Evolutionary conservation across 2,113 vertebrate species (phyloP), one percentile per base, ranked within the genome.

Genomic region (Salvelinus alpinus): DNA sequence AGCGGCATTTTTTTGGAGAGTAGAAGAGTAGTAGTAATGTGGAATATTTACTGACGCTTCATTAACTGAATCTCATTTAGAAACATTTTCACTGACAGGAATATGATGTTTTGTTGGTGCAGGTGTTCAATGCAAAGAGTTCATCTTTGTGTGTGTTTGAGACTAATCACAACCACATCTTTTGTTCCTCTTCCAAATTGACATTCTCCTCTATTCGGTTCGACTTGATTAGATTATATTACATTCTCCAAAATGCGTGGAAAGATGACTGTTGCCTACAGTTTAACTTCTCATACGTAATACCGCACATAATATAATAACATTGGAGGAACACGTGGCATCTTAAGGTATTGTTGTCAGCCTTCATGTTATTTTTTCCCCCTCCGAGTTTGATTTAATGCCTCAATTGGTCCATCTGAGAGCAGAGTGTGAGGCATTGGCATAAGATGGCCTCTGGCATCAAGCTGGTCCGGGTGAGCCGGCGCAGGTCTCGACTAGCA

Each of bases 401-500:
- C 82, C 74, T 75, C 71, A 64, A 70, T 91, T 86, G 80, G 76
- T 83, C 82, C 85, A 83, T 90, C 83, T 84, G 83, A 88, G 83
- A 71, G 79, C 78, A 72, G 38, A 79, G 82, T 78, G 78, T 81
- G 80, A 83, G 73, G 82, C 74, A 87, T 86, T 88, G 88, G 84
- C 89, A 89, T 84, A 81, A 86, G 81, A 88, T 72, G 16, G 85
- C 89, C 87, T 80, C 77, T 84, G 87, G 90, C 88, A 68, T 65
- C 64, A 74, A 65, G 77, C 88, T 87, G 90, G 91, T 92, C 86
- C 59, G 72, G 83, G 68, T 38, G 76, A 85, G 86, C 77, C 69
- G 86, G 78, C 85, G 73, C 90, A 90, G 87, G 90, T 89, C 86
- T 90, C 84, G 24, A 81, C 85, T 90, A 87, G 88, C 91, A 91